A percentile compares a stretch with the other conserved stretches of the same genome.
These are phyloP conservation scores for Noctua comes DNA, from an alignment of 2,888 invertebrate genomes.

Conservation along the genomic window DNA sequence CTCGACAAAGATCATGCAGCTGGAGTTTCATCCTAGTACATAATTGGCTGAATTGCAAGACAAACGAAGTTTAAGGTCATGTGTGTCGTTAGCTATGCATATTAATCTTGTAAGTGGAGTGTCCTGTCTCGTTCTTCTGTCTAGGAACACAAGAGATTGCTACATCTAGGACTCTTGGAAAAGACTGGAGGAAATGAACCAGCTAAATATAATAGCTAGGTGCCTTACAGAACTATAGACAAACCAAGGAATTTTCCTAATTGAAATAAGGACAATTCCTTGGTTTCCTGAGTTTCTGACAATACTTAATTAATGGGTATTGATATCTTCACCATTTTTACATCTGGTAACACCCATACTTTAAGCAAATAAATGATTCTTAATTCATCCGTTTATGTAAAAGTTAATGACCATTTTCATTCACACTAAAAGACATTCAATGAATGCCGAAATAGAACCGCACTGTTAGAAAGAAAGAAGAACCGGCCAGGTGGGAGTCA, in stretches of 20 bases:
- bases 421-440: background rate
- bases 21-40: constrained; percentile 1
- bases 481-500: no score
- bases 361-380: no score
- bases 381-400: background rate
- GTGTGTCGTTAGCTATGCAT: constrained; percentile 8
- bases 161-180: background rate
- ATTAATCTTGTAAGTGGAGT: constrained; percentile 39
- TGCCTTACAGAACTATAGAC: no score
- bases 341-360: no score
- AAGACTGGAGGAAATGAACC: background rate
- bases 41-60: background rate
- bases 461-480: background rate
- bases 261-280: no score
- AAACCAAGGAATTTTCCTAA: no score
- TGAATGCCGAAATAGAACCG: no score
- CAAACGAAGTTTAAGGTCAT: constrained; percentile 34
- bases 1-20: background rate
- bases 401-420: background rate
- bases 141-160: background rate
- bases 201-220: no score
- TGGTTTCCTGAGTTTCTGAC: background rate
- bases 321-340: background rate
- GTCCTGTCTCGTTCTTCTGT: constrained; percentile 24
- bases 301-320: background rate